Percentiles rank a stretch among this genome's conserved stretches.
These are phyloP conservation scores for Amorpha juglandis DNA, from an alignment of 2,888 invertebrate genomes.

Conservation along the genomic window DNA sequence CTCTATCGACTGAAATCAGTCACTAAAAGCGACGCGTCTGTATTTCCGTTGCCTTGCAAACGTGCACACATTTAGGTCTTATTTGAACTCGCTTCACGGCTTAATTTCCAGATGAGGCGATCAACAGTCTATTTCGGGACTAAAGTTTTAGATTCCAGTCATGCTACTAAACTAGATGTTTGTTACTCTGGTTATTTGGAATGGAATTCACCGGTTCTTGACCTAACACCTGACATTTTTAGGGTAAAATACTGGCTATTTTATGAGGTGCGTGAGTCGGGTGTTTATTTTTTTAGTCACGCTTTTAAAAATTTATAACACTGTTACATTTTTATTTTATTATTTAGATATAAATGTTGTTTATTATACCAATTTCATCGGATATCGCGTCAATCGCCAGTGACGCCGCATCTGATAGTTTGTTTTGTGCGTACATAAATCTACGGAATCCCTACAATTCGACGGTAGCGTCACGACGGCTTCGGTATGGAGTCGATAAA, in stretches of 20 bases:
- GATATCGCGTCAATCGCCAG: too few relatives aligned
- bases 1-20: conserved; percentile 2
- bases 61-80: conserved; percentile 21
- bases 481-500: too few relatives aligned
- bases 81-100: conserved; percentile 25
- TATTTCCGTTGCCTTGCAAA: conserved; percentile 18
- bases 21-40: conserved; percentile 8
- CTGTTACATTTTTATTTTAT: background rate
- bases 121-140: conserved; percentile 26
- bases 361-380: background rate
- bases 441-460: too few relatives aligned
- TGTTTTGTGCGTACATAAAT: too few relatives aligned
- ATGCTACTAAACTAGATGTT: conserved; percentile 25
- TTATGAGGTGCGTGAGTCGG: background rate
- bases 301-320: background rate
- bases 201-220: conserved; percentile 12
- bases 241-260: background rate
- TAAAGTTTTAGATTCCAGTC: conserved; percentile 28
- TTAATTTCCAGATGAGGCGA: conserved; percentile 27
- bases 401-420: too few relatives aligned
- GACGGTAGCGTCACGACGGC: too few relatives aligned
- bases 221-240: conserved; percentile 13
- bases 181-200: conserved; percentile 12
- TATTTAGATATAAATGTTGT: background rate
- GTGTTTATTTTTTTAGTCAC: conserved; percentile 5